These are phyloP conservation scores for Eupeodes corollae DNA, from an alignment of 1,140 invertebrate species.

Conservation along the genomic window DNA sequence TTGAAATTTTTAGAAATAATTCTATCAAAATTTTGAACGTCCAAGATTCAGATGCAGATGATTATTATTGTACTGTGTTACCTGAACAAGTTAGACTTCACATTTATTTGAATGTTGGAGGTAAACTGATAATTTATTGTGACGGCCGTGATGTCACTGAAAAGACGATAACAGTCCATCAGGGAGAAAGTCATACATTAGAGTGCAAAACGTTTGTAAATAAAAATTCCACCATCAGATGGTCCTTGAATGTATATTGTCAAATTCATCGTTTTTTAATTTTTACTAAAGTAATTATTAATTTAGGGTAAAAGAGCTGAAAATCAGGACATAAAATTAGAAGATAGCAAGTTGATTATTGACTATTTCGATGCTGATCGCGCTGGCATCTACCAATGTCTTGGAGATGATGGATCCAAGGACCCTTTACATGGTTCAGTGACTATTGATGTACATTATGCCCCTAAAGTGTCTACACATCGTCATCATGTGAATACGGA, in stretches of 20 bases:
- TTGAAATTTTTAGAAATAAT: slow-evolving; percentile 23
- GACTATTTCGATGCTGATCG: slow-evolving; percentile 24
- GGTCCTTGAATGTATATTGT: slow-evolving; percentile 31
- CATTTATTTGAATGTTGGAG: slow-evolving; percentile 16
- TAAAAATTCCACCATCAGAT: slow-evolving; percentile 19
- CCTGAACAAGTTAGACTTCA: slow-evolving; percentile 21
- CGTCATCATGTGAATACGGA: slow-evolving; percentile 28
- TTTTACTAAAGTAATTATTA: not conserved
- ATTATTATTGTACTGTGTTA: slow-evolving; percentile 27
- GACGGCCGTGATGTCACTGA: slow-evolving; percentile 31
- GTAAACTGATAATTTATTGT: slow-evolving; percentile 22
- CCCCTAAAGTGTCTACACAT: slow-evolving; percentile 28
- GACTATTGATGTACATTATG: slow-evolving; percentile 24
- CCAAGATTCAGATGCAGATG: slow-evolving; percentile 18
- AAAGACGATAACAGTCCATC: slow-evolving; percentile 26
- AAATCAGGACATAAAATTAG: not conserved
- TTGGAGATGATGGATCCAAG: slow-evolving; percentile 24
- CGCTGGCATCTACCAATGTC: slow-evolving; percentile 26
- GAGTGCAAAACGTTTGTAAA: slow-evolving; percentile 21
- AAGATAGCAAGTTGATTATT: slow-evolving; percentile 6
- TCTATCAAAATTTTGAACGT: slow-evolving; percentile 19
- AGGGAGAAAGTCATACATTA: slow-evolving; percentile 27
- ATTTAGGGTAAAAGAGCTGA: slow-evolving; percentile 19
- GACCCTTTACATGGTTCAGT: slow-evolving; percentile 25
- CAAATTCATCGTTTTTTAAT: not conserved